Evolutionary conservation across 2,888 invertebrate species (phyloP).

Genomic region (Electrophaes corylata): DNA sequence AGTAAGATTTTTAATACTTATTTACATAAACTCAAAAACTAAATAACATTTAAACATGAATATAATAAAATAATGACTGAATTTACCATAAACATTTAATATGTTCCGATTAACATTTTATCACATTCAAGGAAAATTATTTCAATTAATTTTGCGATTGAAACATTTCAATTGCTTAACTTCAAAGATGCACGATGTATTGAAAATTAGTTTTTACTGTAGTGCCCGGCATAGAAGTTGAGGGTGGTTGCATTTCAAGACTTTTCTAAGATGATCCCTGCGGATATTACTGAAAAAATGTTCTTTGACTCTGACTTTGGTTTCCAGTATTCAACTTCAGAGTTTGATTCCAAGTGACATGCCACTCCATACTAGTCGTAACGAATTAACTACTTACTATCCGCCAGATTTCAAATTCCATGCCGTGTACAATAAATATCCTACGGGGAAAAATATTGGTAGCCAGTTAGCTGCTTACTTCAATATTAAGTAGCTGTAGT

Average conservation of each 20-base stretch:
- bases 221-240: neutral
- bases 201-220: too few species aligned
- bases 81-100: constrained; percentile 52
- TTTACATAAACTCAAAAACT: constrained; percentile 58
- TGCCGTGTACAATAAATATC: neutral
- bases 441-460: neutral
- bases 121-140: constrained; percentile 48
- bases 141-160: neutral
- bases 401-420: neutral
- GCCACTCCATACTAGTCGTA: too few species aligned
- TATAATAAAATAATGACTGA: constrained; percentile 67
- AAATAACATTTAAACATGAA: constrained; percentile 58
- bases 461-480: too few species aligned
- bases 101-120: constrained; percentile 50
- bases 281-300: too few species aligned
- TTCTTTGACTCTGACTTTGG: too few species aligned
- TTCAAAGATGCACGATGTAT: neutral
- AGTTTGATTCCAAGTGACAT: too few species aligned
- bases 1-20: constrained; percentile 47
- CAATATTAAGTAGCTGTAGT: too few species aligned
- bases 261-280: too few species aligned
- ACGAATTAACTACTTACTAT: too few species aligned
- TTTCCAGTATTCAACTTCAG: too few species aligned
- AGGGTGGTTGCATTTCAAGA: neutral
- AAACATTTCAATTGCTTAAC: neutral